Percentiles rank a stretch among this genome's conserved stretches.
Evolutionary conservation across 53 echinoderm and acorn worm genomes (phyloP).

Genomic region (Hippasteria phrygiana): DNA sequence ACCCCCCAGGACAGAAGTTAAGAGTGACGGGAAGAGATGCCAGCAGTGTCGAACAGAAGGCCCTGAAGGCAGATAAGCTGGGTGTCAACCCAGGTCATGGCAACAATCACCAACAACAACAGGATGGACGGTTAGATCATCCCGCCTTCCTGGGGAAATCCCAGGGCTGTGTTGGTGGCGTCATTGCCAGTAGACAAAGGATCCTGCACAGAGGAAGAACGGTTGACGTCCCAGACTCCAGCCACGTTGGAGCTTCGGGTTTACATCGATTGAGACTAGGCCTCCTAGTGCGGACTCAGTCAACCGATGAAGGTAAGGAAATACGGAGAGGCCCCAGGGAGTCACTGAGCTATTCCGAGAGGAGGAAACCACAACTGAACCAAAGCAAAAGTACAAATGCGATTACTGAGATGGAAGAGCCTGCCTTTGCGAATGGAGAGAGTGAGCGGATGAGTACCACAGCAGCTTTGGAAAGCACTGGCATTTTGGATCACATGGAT

Average conservation of each 20-base stretch:
- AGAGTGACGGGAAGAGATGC: neutral
- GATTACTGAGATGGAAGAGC: conserved; percentile 27
- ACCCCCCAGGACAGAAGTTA: neutral
- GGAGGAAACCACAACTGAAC: conserved; percentile 11
- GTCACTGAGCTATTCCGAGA: conserved; percentile 12
- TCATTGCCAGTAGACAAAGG: conserved; percentile 11
- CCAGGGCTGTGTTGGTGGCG: conserved; percentile 19
- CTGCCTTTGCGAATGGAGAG: neutral
- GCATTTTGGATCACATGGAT: conserved; percentile 43
- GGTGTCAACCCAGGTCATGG: conserved; percentile 45
- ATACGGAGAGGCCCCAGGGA: conserved; percentile 32
- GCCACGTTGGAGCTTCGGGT: neutral
- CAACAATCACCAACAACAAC: conserved; percentile 31
- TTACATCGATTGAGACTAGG: neutral
- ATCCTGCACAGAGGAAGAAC: conserved; percentile 46
- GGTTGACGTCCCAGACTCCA: conserved; percentile 9
- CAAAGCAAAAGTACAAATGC: neutral
- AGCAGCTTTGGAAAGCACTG: neutral
- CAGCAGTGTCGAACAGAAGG: neutral
- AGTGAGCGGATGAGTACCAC: neutral
- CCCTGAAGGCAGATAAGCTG: neutral
- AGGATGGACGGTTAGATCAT: conserved; percentile 60
- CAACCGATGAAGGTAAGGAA: conserved; percentile 30
- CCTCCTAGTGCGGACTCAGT: conserved; percentile 35
- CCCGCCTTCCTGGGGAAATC: conserved; percentile 62